phyloP scores from a whole-genome alignment of 2,113 vertebrate species.

The Myocastor coypus region DNA sequence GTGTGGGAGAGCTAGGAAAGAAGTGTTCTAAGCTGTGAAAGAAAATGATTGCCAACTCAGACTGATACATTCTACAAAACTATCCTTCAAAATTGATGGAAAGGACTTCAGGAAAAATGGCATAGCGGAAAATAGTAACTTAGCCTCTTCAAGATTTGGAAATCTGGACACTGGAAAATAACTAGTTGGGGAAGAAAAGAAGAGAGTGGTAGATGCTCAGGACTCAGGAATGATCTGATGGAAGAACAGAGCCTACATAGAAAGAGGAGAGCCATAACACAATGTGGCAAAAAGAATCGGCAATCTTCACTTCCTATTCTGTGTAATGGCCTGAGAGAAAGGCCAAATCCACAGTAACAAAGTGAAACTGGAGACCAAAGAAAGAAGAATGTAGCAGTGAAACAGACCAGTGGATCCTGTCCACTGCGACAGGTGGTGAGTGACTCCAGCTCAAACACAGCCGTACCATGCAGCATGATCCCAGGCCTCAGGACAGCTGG shows the following conservation, averaged over 20 bases:
- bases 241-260: not conserved
- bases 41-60: not conserved
- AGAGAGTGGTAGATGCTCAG: not conserved
- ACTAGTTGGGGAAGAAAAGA: not conserved
- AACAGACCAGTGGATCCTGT: not conserved
- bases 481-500: not conserved
- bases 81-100: not conserved
- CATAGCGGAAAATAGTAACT: not conserved
- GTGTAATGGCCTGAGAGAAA: not conserved
- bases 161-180: not conserved
- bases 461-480: not conserved
- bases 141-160: not conserved
- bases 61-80: not conserved
- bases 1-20: not conserved
- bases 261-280: not conserved
- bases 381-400: not conserved
- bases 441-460: not conserved
- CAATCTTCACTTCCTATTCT: not conserved
- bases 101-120: not conserved
- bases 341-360: not conserved
- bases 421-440: not conserved
- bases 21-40: not conserved
- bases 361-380: not conserved
- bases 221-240: not conserved
- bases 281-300: not conserved